A percentile compares a stretch with the other conserved stretches of the same genome.
These are phyloP conservation scores for Emmelina monodactyla DNA, from an alignment of 2,888 invertebrate species.

Conservation along the genomic window DNA sequence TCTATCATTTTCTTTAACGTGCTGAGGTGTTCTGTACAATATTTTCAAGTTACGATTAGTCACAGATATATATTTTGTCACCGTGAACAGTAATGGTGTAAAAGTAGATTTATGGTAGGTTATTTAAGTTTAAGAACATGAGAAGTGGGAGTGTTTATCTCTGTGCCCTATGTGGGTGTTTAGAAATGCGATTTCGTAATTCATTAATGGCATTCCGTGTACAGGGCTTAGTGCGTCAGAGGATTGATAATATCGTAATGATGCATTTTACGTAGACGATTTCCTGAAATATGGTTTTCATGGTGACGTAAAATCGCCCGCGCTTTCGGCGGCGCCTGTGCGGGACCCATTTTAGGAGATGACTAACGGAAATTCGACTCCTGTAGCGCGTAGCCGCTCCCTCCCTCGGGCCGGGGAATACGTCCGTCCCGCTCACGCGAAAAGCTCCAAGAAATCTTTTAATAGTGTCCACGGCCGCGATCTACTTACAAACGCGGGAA, in stretches of 20 bases:
- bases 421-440: constrained; percentile 53
- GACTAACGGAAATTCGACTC: constrained; percentile 73
- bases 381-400: constrained; percentile 58
- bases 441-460: constrained; percentile 67
- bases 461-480: constrained; percentile 68
- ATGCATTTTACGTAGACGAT: constrained; percentile 45
- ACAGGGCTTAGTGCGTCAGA: constrained; percentile 50
- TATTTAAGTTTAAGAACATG: too few species aligned
- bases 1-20: too few species aligned
- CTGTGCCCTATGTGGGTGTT: too few species aligned
- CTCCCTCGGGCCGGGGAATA: constrained; percentile 49
- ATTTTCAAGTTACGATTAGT: too few species aligned
- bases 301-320: constrained; percentile 63
- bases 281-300: constrained; percentile 63
- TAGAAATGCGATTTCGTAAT: constrained; percentile 36
- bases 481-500: constrained; percentile 66
- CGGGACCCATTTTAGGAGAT: constrained; percentile 77
- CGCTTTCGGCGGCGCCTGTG: constrained; percentile 67
- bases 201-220: constrained; percentile 57
- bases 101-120: too few species aligned
- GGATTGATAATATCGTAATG: constrained; percentile 18
- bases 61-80: too few species aligned
- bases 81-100: too few species aligned
- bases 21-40: too few species aligned
- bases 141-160: too few species aligned